Conservation (phyloP, 2,797 vertebrate species). For the Graptemys geographica region DNA sequence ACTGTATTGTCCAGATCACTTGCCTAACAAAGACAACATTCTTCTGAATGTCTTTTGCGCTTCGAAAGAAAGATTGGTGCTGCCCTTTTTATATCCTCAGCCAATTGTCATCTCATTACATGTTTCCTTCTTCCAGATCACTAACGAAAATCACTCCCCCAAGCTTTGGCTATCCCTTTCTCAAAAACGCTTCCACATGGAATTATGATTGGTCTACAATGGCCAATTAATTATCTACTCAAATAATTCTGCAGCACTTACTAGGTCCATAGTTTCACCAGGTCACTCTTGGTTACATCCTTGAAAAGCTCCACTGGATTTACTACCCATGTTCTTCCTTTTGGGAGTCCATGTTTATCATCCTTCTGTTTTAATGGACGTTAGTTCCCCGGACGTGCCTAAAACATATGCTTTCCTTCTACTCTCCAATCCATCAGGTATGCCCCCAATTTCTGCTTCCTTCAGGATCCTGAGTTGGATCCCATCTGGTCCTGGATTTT, state of each 20-base stretch:
- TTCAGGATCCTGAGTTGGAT: neutral
- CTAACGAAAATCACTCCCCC: neutral
- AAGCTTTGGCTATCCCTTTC: neutral
- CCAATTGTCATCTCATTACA: neutral
- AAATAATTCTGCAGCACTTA: neutral
- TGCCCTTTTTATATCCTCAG: neutral
- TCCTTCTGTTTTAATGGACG: neutral
- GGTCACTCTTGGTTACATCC: neutral
- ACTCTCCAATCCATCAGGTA: neutral
- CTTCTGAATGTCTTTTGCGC: neutral
- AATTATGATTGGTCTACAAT: neutral
- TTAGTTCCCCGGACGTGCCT: neutral
- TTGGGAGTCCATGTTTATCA: neutral
- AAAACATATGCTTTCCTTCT: neutral
- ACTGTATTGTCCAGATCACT: neutral
- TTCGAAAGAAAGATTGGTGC: neutral
- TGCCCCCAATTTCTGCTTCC: neutral
- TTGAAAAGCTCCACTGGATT: neutral
- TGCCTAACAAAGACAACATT: neutral
- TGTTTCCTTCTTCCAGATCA: neutral
- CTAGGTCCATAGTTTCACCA: neutral
- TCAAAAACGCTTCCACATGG: neutral
- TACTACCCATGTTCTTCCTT: neutral
- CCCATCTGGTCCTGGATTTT: neutral
- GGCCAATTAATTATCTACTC: neutral